Percentiles rank a stretch among this genome's conserved stretches.
These are phyloP conservation scores for Coptotermes formosanus DNA, from an alignment of 1,140 invertebrate genomes.

Conservation along the genomic window DNA sequence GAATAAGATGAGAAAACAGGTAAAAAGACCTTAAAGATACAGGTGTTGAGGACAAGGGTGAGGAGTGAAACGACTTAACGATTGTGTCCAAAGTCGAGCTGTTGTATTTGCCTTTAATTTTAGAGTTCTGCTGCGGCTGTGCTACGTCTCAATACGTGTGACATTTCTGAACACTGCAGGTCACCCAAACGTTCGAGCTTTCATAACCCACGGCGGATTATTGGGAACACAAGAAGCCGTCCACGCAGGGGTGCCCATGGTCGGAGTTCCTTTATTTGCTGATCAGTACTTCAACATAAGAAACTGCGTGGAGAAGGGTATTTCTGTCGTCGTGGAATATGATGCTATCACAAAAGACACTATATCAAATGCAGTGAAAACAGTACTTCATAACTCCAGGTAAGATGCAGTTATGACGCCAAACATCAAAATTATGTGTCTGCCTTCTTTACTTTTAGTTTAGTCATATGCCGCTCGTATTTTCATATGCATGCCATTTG, in stretches of 20 bases:
- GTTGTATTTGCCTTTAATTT: too few relatives aligned
- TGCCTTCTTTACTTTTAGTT: too few relatives aligned
- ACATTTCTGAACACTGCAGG: slow-evolving; percentile 37
- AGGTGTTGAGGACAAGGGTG: too few relatives aligned
- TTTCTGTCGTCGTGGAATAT: slow-evolving; percentile 44
- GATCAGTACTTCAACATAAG: slow-evolving; percentile 54
- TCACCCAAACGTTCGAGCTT: slow-evolving; percentile 46
- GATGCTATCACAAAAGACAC: slow-evolving; percentile 29
- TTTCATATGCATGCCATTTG: too few relatives aligned
- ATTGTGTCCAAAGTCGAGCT: too few relatives aligned
- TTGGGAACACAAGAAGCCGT: slow-evolving; percentile 50
- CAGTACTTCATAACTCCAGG: slow-evolving; percentile 1
- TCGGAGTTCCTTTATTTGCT: slow-evolving; percentile 49
- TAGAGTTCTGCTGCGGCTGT: too few relatives aligned
- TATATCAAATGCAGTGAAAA: neutral
- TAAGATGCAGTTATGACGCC: neutral
- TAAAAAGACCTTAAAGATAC: too few relatives aligned
- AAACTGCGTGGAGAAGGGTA: slow-evolving; percentile 49
- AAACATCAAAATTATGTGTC: too few relatives aligned
- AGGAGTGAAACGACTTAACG: too few relatives aligned
- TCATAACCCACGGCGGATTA: slow-evolving; percentile 52
- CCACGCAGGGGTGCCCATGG: slow-evolving; percentile 50
- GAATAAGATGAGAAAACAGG: too few relatives aligned
- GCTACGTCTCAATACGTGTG: neutral
- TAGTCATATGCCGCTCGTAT: too few relatives aligned